Conservation (phyloP, 1,140 invertebrate genomes). For the Drosophila tropicalis region DNA sequence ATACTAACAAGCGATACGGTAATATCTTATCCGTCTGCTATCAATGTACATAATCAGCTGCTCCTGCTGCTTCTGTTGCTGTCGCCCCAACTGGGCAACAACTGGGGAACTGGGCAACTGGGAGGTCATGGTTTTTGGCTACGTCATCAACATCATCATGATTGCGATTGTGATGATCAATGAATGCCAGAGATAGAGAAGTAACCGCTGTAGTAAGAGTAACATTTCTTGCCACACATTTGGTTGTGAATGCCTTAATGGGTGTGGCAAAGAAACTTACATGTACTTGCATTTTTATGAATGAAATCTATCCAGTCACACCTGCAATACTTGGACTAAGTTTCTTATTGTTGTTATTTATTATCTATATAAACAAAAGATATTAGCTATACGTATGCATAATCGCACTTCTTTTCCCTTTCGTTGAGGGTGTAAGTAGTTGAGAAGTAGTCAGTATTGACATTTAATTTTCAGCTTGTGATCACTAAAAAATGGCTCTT, state of each 20-base stretch:
- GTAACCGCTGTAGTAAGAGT: neutral
- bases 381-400: constrained; percentile 50
- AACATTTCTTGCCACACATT: constrained; percentile 34
- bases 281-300: constrained; percentile 48
- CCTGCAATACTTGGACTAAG: constrained; percentile 34
- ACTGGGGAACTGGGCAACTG: constrained; percentile 23
- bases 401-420: constrained; percentile 62
- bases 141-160: constrained; percentile 63
- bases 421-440: constrained; percentile 33
- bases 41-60: constrained; percentile 74
- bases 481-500: constrained; percentile 27
- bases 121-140: constrained; percentile 56
- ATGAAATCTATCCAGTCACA: constrained; percentile 71
- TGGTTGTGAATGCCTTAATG: constrained; percentile 48
- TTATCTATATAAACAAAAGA: constrained; percentile 76
- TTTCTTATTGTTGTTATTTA: constrained; percentile 17
- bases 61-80: constrained; percentile 45
- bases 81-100: constrained; percentile 7
- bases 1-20: constrained; percentile 72
- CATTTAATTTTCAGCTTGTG: neutral
- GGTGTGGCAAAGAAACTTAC: constrained; percentile 37
- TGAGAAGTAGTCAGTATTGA: constrained; percentile 22
- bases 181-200: constrained; percentile 7
- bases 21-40: constrained; percentile 77
- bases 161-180: constrained; percentile 27